Evolutionary conservation across 2,797 vertebrate species (phyloP).

Genomic region (Arctocebus calabarensis): DNA sequence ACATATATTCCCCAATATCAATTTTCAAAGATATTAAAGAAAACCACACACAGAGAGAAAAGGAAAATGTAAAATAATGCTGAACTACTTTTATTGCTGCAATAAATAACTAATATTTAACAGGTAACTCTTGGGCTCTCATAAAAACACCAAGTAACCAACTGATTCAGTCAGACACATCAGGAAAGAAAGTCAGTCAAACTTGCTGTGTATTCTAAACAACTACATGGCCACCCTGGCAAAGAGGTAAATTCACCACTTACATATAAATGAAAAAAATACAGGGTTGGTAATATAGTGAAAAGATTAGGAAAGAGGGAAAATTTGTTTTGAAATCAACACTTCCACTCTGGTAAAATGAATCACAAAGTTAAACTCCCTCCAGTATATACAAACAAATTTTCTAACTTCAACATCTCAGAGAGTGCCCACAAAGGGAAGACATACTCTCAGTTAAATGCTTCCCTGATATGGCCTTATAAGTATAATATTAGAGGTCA

Average conservation of each 20-base stretch:
- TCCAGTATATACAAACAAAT: background rate
- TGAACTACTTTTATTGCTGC: background rate
- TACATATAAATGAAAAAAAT: constrained; percentile 34
- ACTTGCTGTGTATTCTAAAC: background rate
- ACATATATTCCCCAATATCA: background rate
- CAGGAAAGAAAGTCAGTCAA: constrained; percentile 31
- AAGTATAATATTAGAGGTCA: constrained; percentile 43
- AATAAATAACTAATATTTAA: constrained; percentile 34
- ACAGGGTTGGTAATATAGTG: background rate
- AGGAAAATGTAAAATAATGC: background rate
- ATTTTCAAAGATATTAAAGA: background rate
- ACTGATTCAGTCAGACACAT: constrained; percentile 21
- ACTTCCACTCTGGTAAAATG: background rate
- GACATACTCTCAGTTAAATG: background rate
- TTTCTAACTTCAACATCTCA: constrained; percentile 1
- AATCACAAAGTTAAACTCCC: constrained; percentile 48
- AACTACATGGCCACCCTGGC: background rate
- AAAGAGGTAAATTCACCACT: constrained; percentile 38
- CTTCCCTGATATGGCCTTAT: background rate
- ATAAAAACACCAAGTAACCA: constrained; percentile 37
- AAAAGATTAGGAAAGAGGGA: background rate
- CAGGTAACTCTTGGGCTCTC: background rate
- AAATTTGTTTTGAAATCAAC: background rate
- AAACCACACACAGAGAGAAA: background rate
- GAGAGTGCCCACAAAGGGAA: background rate